Evolutionary conservation across 1,140 invertebrate genomes (phyloP).

Genomic region (Batillaria attramentaria): DNA sequence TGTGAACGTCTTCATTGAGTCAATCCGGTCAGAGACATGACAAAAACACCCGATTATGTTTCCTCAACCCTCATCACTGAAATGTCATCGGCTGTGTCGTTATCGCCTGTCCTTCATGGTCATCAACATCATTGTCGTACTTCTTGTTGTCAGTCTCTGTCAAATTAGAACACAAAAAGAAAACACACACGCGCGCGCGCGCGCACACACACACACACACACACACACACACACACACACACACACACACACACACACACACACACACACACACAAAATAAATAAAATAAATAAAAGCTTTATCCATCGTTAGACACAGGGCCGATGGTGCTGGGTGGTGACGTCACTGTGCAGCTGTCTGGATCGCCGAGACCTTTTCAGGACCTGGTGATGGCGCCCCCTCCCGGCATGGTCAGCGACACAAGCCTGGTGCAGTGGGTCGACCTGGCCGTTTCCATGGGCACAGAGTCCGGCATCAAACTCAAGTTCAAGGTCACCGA

Average conservation of each 20-base stretch:
- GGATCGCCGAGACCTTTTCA: not conserved
- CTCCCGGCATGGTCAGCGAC: not conserved
- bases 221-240: not conserved
- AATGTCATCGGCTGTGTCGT: too few species aligned
- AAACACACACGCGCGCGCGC: not conserved
- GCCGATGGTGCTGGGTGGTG: slow-evolving; percentile 12
- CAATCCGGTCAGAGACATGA: too few species aligned
- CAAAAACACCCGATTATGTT: too few species aligned
- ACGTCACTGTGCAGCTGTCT: not conserved
- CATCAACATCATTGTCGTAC: too few species aligned
- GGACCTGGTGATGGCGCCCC: slow-evolving; percentile 25
- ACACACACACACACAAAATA: not conserved
- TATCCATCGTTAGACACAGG: not conserved
- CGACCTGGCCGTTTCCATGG: not conserved
- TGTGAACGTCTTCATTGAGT: too few species aligned
- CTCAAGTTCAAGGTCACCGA: slow-evolving; percentile 24
- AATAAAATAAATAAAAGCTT: not conserved
- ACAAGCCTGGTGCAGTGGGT: slow-evolving; percentile 16
- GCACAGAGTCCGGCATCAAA: slow-evolving; percentile 25
- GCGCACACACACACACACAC: not conserved
- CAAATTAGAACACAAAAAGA: not conserved
- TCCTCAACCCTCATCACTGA: too few species aligned
- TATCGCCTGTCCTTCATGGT: too few species aligned
- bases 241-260: not conserved
- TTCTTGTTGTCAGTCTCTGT: not conserved